Conservation (phyloP, 2,113 vertebrate genomes). For the Zapus hudsonius region DNA sequence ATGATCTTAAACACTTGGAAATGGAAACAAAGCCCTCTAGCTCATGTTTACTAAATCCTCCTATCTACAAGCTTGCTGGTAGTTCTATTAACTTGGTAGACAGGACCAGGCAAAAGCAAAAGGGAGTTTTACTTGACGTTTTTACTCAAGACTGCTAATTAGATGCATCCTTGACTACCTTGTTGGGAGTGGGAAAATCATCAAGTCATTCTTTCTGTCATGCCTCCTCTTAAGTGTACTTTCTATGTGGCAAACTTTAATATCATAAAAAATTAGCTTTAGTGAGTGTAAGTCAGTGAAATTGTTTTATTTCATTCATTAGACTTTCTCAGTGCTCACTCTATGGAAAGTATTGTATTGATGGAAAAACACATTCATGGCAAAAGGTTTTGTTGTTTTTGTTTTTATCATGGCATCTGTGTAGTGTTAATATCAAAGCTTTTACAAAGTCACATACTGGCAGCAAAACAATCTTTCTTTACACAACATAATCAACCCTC, state of each 20-base stretch:
- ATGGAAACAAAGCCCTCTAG: background rate
- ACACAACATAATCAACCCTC: background rate
- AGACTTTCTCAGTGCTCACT: background rate
- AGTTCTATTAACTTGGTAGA: background rate
- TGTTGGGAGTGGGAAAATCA: background rate
- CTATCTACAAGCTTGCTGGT: background rate
- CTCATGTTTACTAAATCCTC: conserved; percentile 8
- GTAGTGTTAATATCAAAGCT: background rate
- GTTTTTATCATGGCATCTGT: background rate
- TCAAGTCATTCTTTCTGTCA: background rate
- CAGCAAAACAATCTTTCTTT: background rate
- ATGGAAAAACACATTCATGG: conserved; percentile 1
- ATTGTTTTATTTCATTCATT: background rate
- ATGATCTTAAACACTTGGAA: background rate
- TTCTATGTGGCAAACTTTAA: background rate
- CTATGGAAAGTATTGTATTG: conserved; percentile 8
- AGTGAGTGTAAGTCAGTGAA: background rate
- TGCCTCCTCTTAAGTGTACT: background rate
- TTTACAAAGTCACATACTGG: background rate
- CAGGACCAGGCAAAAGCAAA: background rate
- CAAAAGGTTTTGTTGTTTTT: background rate
- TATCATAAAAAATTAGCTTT: background rate
- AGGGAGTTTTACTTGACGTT: background rate
- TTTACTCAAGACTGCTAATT: conserved; percentile 17
- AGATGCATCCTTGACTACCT: background rate